Evolutionary conservation across 1,140 invertebrate species (phyloP).

Genomic region (Saccostrea glomerata): DNA sequence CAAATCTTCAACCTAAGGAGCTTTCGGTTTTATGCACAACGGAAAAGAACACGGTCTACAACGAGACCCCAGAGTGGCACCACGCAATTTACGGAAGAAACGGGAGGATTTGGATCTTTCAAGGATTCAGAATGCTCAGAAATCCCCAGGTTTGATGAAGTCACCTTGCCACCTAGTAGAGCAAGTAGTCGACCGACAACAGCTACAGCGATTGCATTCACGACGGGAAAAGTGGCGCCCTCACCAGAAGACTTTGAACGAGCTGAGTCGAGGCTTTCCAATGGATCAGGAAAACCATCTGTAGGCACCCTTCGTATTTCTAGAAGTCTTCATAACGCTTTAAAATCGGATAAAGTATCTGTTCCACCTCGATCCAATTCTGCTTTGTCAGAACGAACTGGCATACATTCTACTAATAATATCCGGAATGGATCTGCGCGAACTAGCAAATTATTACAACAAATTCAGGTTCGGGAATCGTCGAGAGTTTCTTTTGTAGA

Average conservation of each 20-base stretch:
- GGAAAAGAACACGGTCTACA: not conserved
- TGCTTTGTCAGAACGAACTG: not conserved
- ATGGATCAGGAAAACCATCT: not conserved
- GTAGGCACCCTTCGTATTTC: not conserved
- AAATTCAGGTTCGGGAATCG: not conserved
- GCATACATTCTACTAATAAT: not conserved
- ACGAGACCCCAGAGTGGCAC: not conserved
- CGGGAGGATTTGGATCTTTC: slow-evolving; percentile 1
- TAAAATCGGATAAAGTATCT: not conserved
- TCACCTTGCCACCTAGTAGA: slow-evolving; percentile 2
- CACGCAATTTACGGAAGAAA: slow-evolving; percentile 34
- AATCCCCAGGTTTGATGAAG: slow-evolving; percentile 13
- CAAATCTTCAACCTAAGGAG: slow-evolving; percentile 45
- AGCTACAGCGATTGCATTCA: not conserved
- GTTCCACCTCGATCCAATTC: slow-evolving; percentile 12
- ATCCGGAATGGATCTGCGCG: not conserved
- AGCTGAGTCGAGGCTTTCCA: not conserved
- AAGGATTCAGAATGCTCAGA: slow-evolving; percentile 7
- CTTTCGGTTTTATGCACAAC: slow-evolving; percentile 47
- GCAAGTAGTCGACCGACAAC: slow-evolving; percentile 20
- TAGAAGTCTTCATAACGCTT: slow-evolving; percentile 18
- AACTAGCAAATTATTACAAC: not conserved
- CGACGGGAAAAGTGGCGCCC: not conserved
- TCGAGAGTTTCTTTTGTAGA: slow-evolving; percentile 1
- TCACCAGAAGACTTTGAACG: slow-evolving; percentile 4